Conservation (phyloP, 2,888 invertebrate species). For the Cacoxenus indagator region DNA sequence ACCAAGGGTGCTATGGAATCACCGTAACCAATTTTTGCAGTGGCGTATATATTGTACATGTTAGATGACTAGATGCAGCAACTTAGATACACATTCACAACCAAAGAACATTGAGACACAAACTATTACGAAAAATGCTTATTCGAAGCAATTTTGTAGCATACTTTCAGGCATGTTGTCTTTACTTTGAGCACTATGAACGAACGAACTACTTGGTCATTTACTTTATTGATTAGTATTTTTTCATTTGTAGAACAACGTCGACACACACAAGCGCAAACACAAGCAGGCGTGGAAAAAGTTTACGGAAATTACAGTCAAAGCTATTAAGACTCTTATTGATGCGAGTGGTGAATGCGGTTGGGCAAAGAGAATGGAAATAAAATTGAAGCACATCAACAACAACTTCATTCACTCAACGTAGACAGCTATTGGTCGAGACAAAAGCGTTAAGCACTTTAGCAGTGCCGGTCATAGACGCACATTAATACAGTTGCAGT, state of each 20-base stretch:
- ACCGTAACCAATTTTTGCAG: background rate
- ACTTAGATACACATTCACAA: conserved; percentile 36
- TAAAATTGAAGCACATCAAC: background rate
- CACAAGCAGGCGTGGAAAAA: conserved; percentile 16
- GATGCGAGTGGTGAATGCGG: conserved; percentile 24
- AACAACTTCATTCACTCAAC: conserved; percentile 1
- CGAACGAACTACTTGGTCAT: conserved; percentile 47
- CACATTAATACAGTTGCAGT: background rate
- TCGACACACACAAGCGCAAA: background rate
- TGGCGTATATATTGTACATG: background rate
- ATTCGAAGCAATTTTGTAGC: background rate
- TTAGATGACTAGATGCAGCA: background rate
- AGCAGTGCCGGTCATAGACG: background rate
- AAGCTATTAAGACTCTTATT: conserved; percentile 16
- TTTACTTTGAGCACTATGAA: background rate
- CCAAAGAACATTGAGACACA: conserved; percentile 1
- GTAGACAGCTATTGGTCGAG: background rate
- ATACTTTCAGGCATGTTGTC: conserved; percentile 12
- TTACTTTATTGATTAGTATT: conserved; percentile 58
- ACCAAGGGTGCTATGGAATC: background rate
- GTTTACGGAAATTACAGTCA: conserved; percentile 23
- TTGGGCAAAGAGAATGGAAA: background rate
- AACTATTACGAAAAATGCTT: conserved; percentile 12
- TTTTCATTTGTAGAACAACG: conserved; percentile 22
- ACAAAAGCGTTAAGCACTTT: conserved; percentile 17